Base-by-base conservation (phyloP, 2,888 invertebrate species). In the Ctena decussata region DNA sequence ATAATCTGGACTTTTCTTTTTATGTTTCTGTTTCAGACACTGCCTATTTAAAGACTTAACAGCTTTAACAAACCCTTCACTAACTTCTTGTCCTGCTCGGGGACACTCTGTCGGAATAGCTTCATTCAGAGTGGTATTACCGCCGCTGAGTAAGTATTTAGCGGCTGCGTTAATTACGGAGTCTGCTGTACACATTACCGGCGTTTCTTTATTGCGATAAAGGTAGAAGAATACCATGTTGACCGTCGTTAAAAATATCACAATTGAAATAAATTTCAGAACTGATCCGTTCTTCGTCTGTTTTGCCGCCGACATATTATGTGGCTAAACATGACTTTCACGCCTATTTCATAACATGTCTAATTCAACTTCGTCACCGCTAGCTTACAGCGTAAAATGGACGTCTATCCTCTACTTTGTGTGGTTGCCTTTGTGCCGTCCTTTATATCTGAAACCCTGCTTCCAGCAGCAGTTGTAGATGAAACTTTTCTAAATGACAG, bases 171-270 rank as follows among this genome's bases (percentile, higher is more conserved):
- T 74, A 5, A 89, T 24, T n/a, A 89, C 74, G 1, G 80, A 76
- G 18, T 89, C 86, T 0, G 85, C 60, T 12, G 85, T 79, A 57
- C 88, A 89, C 1, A 71, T 46, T 1, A 75, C 30, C 18, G 44
- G 72, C 35, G 30, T 12, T 0, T 57, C 70, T 27, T 65, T 71
- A 12, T 53, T 77, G 27, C 80, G 44, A 21, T 70, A 74, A 12
- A 83, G 81, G 41, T 76, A 41, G 35, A 86, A 84, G 30, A 84
- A 75, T 11, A 75, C 32, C 12, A 86, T 74, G 78, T 86, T 86
- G 0, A 86, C 18, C 21, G 84, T 24, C 0, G 83, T 69, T 8
- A 86, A 32, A 24, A 77, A 27, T 21, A 35, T 35, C 18, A 65
- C 27, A 18, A 65, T 5, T 30, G 18, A 32, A 35, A 35, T n/a